Evolutionary conservation across 1,140 invertebrate species (phyloP), one percentile per base, ranked within the genome.

Genomic region (Drosophila ogumai): DNA sequence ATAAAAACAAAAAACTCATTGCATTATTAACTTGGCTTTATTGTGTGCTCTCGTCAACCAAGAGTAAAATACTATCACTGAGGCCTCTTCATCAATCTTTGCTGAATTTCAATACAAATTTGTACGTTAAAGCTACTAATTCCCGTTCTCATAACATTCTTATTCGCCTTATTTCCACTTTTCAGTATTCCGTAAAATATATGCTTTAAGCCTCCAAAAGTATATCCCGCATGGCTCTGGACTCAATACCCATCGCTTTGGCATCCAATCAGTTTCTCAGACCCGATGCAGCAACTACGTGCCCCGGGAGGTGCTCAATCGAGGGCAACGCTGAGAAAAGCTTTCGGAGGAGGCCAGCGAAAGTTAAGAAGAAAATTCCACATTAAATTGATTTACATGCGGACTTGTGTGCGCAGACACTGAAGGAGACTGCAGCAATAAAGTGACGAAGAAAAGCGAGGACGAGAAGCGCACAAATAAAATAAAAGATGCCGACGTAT

Each of bases 351-450:
- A 63, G 63, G 7, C 19, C 31, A 65, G 43, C 47, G 32, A 60
- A 56, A 64, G 38, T 74, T 66, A 22, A 80, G 59, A 75, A 68
- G 57, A 56, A 81, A 81, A 74, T 75, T 60, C 47, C 13, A 58
- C 36, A 22, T 72, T 66, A 79, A 84, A 79, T 79, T 75, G 75
- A 82, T 82, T 82, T 82, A 65, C 80, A 82, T 79, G 61, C 56
- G 56, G 40, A 50, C 56, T 72, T 66, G 61, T 43, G 38, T 5
- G 49, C 9, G 19, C 19, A 59, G 43, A 31, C 22, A 31, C 47
- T 64, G 57, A 74, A 19, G 38, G 57, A 50, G 22, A 41, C 63
- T 82, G 75, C 64, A 75, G 46, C 69, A 82, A 68, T 59, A 64
- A 72, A 72, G 9, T 32, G 22, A 28, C 7, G 25, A 25, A 41